Evolutionary conservation across 2,113 vertebrate species (phyloP), one percentile per base, ranked within the genome.

Genomic region (Hippocampus comes): DNA sequence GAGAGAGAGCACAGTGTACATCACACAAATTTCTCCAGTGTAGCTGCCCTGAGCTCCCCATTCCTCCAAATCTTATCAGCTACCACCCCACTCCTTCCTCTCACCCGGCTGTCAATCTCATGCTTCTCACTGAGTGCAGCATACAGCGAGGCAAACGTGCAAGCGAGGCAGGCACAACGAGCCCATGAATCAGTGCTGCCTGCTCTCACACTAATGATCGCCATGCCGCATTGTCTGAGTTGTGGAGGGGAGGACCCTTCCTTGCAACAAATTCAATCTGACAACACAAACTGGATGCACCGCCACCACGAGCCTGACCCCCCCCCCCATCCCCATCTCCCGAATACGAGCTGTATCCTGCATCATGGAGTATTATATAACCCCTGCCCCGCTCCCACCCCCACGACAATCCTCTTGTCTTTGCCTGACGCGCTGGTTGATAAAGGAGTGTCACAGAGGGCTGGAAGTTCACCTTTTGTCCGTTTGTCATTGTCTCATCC

Each of bases 261-360:
- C 70, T 79, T 83, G 80, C 81, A 82, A 85, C 77, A 89, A 88
- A 89, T 86, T 79, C 71, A 85, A 71, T 76, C 68, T 83, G 87
- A 87, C 89, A 88, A 86, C 85, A 84, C 80, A 77, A 84, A 86
- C 78, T 89, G 77, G 81, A 74, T 80, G 89, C 72, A 76, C 63
- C 79, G 80, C 63, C 72, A 87, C 84, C 81, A 85, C 78, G 42
- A 72, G 70, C 75, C 64, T 68, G 4, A 51, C 34, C 63, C 84
- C 14, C 11, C 67, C 75, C 71, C 68, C 71, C 64, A 27, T 65
- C 82, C 72, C 67, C 75, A 67, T 68, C 15, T 20, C 83, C 82
- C 82, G 81, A 78, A 66, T 66, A 5, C 1, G 14, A 75, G 63
- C 74, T 65, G 76, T 82, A 87, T 80, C 74, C 79, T 68, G 67